Evolutionary conservation across 2,113 vertebrate genomes (phyloP).

Genomic region (Hemibagrus wyckioides): DNA sequence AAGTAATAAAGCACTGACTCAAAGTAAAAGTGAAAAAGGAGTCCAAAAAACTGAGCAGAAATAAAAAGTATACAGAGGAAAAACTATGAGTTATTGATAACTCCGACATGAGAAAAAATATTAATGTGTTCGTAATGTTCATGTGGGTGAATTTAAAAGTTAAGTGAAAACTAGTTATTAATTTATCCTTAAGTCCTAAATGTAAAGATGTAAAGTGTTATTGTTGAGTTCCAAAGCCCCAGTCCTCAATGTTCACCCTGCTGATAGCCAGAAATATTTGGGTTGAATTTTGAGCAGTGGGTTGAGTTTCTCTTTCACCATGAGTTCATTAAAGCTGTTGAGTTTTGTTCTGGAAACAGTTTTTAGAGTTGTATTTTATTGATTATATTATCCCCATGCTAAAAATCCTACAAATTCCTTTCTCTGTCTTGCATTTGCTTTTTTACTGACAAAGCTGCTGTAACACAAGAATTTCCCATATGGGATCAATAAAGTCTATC

Average conservation of each 20-base stretch:
- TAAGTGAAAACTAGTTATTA: not conserved
- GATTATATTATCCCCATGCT: not conserved
- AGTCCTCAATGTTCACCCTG: not conserved
- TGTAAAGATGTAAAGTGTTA: not conserved
- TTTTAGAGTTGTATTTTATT: not conserved
- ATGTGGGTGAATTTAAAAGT: not conserved
- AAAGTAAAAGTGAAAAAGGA: not conserved
- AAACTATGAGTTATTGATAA: not conserved
- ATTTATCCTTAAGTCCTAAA: not conserved
- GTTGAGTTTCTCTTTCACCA: not conserved
- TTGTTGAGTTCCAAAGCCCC: not conserved
- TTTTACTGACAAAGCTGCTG: no score
- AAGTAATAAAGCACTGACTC: not conserved
- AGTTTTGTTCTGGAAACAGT: not conserved
- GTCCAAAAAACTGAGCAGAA: not conserved
- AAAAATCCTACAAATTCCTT: not conserved
- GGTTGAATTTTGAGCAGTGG: not conserved
- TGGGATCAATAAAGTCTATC: no score
- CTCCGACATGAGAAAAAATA: not conserved
- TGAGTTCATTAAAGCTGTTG: not conserved
- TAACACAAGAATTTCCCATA: no score
- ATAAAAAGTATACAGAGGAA: not conserved
- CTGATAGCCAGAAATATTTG: not conserved
- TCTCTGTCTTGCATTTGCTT: not conserved
- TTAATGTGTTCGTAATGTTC: not conserved